Conservation (phyloP, 2,113 vertebrate species). For the Myiozetetes cayanensis region DNA sequence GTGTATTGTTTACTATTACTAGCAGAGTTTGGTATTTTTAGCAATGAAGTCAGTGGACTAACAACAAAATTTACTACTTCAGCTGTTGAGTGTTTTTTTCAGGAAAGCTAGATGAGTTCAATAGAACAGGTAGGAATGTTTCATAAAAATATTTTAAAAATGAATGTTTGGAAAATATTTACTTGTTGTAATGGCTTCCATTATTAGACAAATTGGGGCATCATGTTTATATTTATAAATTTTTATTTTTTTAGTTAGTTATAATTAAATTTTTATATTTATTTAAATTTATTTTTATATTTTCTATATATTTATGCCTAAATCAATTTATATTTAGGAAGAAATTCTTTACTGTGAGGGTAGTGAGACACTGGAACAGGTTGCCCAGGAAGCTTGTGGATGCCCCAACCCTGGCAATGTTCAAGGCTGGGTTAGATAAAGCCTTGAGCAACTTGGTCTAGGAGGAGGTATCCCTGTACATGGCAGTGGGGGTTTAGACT, state of each 20-base stretch:
- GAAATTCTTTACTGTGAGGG: neutral
- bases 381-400: neutral
- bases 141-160: neutral
- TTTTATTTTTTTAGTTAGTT: neutral
- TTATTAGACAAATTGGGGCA: neutral
- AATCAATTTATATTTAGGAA: neutral
- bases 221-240: neutral
- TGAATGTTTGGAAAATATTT: neutral
- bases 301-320: neutral
- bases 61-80: neutral
- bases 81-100: neutral
- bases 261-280: neutral
- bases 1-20: neutral
- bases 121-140: neutral
- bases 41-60: neutral
- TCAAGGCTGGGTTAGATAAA: neutral
- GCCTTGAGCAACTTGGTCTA: neutral
- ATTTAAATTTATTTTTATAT: neutral
- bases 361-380: neutral
- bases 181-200: neutral
- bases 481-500: neutral
- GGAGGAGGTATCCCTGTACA: neutral
- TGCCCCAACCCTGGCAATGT: neutral
- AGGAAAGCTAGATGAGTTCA: neutral
- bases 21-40: neutral